Evolutionary conservation across 1,140 invertebrate species (phyloP).

Genomic region (Drosophila tsacasi): DNA sequence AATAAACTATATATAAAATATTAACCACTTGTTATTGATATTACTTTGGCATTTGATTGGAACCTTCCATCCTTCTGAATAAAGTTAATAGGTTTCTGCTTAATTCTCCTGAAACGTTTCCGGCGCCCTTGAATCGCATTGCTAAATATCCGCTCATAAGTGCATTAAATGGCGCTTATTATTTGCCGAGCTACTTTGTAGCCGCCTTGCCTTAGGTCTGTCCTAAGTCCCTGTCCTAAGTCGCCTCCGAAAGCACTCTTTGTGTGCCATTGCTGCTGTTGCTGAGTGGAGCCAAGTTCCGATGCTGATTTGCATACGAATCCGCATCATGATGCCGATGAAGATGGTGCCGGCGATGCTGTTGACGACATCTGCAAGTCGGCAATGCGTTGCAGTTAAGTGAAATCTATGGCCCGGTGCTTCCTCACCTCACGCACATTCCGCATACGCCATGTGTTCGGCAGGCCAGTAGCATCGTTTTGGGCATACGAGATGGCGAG

Average conservation of each 20-base stretch:
- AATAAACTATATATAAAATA: background rate
- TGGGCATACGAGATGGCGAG: conserved; percentile 42
- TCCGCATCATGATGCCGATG: conserved; percentile 70
- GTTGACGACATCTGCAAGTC: conserved; percentile 58
- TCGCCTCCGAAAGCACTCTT: conserved; percentile 30
- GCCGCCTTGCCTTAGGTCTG: conserved; percentile 8
- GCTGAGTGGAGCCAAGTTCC: conserved; percentile 37
- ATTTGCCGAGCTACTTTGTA: conserved; percentile 51
- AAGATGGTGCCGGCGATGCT: conserved; percentile 47
- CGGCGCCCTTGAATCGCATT: conserved; percentile 2
- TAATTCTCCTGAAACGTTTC: conserved; percentile 3
- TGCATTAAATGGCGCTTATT: conserved; percentile 42
- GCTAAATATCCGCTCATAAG: conserved; percentile 16
- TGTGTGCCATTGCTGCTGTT: conserved; percentile 7
- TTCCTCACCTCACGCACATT: conserved; percentile 35
- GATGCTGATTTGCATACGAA: conserved; percentile 79
- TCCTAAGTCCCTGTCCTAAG: conserved; percentile 8
- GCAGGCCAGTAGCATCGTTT: conserved; percentile 45
- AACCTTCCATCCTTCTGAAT: background rate
- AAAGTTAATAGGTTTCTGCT: background rate
- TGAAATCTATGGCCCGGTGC: conserved; percentile 67
- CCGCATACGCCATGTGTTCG: conserved; percentile 62
- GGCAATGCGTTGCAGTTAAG: conserved; percentile 61
- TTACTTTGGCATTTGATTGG: background rate
- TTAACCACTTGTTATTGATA: background rate